Percentiles rank a stretch among this genome's conserved stretches.
Evolutionary conservation across 1,140 invertebrate genomes (phyloP).

Genomic region (Medauroidea extradentata): DNA sequence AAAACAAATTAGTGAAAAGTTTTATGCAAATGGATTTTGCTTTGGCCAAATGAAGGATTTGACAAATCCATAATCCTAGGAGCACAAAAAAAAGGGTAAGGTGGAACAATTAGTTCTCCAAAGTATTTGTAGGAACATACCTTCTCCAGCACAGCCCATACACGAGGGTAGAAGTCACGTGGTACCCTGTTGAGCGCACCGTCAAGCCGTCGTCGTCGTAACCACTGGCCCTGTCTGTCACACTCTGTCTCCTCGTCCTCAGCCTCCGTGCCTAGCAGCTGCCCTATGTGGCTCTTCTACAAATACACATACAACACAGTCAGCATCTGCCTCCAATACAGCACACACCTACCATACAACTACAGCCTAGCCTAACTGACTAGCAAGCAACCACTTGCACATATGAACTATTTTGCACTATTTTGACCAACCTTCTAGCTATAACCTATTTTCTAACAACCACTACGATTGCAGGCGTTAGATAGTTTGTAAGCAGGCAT

Average conservation of each 20-base stretch:
- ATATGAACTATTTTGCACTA: too few relatives aligned
- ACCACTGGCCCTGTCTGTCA: slow-evolving; percentile 95
- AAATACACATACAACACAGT: not conserved
- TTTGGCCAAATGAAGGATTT: too few relatives aligned
- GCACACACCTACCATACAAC: too few relatives aligned
- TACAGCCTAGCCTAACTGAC: not conserved
- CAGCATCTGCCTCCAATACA: too few relatives aligned
- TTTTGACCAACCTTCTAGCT: not conserved
- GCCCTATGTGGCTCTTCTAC: slow-evolving; percentile 74
- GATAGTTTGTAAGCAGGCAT: too few relatives aligned
- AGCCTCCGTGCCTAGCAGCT: slow-evolving; percentile 51
- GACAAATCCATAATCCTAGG: too few relatives aligned
- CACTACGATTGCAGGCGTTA: too few relatives aligned
- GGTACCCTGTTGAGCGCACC: slow-evolving; percentile 97
- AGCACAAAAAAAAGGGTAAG: too few relatives aligned
- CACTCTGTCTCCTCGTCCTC: slow-evolving; percentile 57
- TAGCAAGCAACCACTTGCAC: not conserved
- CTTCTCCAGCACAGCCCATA: slow-evolving; percentile 88
- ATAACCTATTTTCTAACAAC: not conserved
- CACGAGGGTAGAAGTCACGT: slow-evolving; percentile 89
- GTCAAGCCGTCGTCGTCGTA: slow-evolving; percentile 86
- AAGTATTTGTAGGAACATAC: too few relatives aligned
- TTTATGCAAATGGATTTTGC: too few relatives aligned
- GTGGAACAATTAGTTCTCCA: too few relatives aligned
- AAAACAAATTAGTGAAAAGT: not conserved